Percentiles rank a stretch among this genome's conserved stretches.
Evolutionary conservation across 2,888 invertebrate species (phyloP).

Genomic region (Tetheella fluctuosa): DNA sequence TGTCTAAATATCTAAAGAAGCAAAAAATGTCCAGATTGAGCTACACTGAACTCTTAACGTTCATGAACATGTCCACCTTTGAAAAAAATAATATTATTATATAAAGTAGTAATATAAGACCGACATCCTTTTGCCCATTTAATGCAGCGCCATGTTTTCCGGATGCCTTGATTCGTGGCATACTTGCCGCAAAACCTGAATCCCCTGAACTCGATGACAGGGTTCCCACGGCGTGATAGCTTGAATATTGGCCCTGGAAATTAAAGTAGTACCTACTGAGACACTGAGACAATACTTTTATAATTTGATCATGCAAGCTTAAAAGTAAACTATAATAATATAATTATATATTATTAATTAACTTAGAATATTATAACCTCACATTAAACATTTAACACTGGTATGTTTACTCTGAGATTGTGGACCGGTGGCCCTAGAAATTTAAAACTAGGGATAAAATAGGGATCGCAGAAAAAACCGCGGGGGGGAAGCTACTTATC

Average conservation of each 20-base stretch:
- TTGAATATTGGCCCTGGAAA: neutral
- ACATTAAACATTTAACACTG: too few species aligned
- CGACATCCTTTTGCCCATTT: neutral
- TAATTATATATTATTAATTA: too few species aligned
- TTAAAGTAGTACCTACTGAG: too few species aligned
- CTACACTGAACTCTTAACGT: neutral
- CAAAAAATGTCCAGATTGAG: neutral
- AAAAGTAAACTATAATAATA: too few species aligned
- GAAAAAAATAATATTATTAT: neutral
- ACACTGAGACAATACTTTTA: too few species aligned
- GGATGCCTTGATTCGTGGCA: neutral
- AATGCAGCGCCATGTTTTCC: neutral
- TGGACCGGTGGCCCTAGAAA: too few species aligned
- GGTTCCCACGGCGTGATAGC: neutral
- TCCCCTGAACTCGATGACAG: neutral
- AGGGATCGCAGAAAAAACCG: too few species aligned
- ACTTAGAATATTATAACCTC: too few species aligned
- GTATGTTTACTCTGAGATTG: too few species aligned
- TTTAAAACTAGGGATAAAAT: too few species aligned
- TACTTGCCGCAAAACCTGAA: neutral
- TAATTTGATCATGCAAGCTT: too few species aligned
- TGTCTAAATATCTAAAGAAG: neutral
- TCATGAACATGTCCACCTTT: neutral
- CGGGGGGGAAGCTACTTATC: too few species aligned
- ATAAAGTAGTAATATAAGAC: neutral